phyloP scores from a whole-genome alignment of 37 sponge, comb jelly and placozoan species.

The Mnemiopsis leidyi region DNA sequence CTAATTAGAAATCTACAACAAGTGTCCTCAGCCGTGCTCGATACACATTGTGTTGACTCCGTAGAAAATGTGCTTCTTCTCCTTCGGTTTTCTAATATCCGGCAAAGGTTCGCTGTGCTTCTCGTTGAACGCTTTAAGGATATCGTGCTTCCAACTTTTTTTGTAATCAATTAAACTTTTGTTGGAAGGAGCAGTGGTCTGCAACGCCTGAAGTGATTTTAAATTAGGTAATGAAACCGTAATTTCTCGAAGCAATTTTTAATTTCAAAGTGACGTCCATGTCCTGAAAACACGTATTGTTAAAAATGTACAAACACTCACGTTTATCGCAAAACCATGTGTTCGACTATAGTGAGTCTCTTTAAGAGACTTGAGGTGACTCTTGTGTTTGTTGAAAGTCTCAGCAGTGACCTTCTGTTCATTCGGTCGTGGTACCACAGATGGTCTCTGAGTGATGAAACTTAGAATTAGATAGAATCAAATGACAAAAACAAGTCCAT shows the following conservation, averaged over 20 bases:
- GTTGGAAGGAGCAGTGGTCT: not conserved
- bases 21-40: conserved; percentile 31
- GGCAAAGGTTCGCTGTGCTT: not conserved
- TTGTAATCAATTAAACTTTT: not conserved
- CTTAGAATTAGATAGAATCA: no score
- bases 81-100: not conserved
- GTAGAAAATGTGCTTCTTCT: conserved; percentile 49
- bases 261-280: no score
- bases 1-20: not conserved
- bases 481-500: no score
- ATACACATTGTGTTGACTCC: conserved; percentile 14
- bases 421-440: not conserved
- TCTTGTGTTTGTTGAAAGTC: conserved; percentile 36
- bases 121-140: not conserved
- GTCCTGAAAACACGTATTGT: no score
- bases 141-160: conserved; percentile 16
- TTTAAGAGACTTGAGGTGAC: not conserved
- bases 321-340: conserved; percentile 8
- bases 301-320: no score
- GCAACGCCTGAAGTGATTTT: not conserved
- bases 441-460: conserved; percentile 34
- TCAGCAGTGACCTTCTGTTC: conserved; percentile 18
- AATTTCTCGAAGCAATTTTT: no score
- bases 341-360: conserved; percentile 11
- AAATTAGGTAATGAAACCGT: no score